A percentile compares a stretch with the other conserved stretches of the same genome.
Evolutionary conservation across 2,888 invertebrate species (phyloP).

Genomic region (Agrotis exclamationis): DNA sequence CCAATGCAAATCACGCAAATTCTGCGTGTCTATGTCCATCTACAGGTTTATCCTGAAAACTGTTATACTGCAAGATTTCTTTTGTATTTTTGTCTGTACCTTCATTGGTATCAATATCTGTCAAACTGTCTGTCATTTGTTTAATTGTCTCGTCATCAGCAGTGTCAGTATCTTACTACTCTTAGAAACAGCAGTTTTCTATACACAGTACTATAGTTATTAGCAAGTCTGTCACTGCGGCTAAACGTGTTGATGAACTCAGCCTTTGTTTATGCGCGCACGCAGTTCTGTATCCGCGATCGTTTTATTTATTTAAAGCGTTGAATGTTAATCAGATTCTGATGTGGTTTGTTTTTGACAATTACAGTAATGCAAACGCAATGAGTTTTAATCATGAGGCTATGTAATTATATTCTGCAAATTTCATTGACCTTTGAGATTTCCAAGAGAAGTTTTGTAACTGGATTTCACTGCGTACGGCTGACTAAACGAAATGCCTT

Average conservation of each 20-base stretch:
- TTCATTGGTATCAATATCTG: not conserved
- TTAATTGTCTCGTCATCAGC: too few relatives aligned
- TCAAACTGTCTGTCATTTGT: not conserved
- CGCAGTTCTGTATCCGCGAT: conserved; percentile 68
- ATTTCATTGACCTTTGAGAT: conserved; percentile 33
- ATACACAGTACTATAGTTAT: conserved; percentile 19
- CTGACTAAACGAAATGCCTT: conserved; percentile 14
- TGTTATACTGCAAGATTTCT: not conserved
- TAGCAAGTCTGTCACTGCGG: conserved; percentile 41
- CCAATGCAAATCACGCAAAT: conserved; percentile 18
- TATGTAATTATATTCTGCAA: conserved; percentile 32
- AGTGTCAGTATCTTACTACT: not conserved
- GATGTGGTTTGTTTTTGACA: conserved; percentile 52
- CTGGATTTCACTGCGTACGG: conserved; percentile 1
- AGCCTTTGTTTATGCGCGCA: conserved; percentile 71
- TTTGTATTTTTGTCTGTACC: not conserved
- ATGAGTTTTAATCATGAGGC: conserved; percentile 15
- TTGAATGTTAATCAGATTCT: conserved; percentile 64
- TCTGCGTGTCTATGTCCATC: conserved; percentile 13
- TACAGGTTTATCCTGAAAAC: not conserved
- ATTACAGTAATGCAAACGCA: conserved; percentile 54
- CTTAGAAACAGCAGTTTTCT: not conserved
- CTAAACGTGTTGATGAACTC: conserved; percentile 76
- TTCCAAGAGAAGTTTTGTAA: conserved; percentile 29
- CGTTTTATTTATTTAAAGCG: conserved; percentile 65